phyloP scores from a whole-genome alignment of 1,140 invertebrate species.

The Paralvinella palmiformis region DNA sequence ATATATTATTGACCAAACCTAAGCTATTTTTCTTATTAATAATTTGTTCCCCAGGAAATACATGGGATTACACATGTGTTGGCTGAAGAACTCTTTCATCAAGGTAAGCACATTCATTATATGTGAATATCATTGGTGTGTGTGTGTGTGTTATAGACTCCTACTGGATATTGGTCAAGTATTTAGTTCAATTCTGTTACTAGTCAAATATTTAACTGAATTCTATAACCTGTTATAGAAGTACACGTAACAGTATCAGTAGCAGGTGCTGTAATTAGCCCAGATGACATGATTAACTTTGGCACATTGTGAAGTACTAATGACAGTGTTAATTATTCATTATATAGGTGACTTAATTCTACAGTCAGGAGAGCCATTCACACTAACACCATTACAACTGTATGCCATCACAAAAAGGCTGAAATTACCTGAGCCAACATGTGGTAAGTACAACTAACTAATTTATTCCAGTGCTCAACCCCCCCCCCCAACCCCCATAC shows the following conservation, averaged over 20 bases:
- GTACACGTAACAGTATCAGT: background rate
- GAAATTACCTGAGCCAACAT: conserved; percentile 73
- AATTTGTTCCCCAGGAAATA: conserved; percentile 1
- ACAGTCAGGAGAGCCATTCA: conserved; percentile 31
- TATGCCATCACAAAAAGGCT: conserved; percentile 81
- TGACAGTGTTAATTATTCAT: conserved; percentile 3
- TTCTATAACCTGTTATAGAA: background rate
- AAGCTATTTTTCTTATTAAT: background rate
- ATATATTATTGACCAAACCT: background rate
- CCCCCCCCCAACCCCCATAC: too few relatives aligned
- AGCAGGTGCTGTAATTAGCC: background rate
- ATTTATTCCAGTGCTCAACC: too few relatives aligned
- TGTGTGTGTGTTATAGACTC: background rate
- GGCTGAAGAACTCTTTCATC: conserved; percentile 18
- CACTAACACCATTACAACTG: conserved; percentile 58
- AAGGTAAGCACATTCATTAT: conserved; percentile 17
- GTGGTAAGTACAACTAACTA: conserved; percentile 33
- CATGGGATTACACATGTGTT: conserved; percentile 3
- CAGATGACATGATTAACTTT: background rate
- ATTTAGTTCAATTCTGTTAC: background rate
- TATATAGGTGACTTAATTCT: conserved; percentile 41
- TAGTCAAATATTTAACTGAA: background rate
- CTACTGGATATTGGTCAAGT: too few relatives aligned
- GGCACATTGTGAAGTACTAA: background rate
- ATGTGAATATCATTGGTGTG: background rate